Percentiles rank a stretch among this genome's conserved stretches.
phyloP scores from a whole-genome alignment of 2,888 invertebrate species.

The Drosophila emarginata region DNA sequence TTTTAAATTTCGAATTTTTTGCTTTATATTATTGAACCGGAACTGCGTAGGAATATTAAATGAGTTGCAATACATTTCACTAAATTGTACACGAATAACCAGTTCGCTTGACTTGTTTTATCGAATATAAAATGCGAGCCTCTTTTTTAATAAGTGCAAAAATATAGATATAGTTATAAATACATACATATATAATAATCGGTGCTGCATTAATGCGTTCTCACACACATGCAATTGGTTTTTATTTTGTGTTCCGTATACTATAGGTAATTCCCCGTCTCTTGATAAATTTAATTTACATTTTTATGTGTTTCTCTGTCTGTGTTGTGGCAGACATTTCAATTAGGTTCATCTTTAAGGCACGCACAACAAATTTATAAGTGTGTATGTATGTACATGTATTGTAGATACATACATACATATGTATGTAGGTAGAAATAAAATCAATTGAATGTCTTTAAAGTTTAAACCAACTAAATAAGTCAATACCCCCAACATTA shows the following conservation, averaged over 20 bases:
- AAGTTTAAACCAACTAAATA: constrained; percentile 27
- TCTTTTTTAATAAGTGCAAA: background rate
- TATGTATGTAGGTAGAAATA: background rate
- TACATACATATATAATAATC: background rate
- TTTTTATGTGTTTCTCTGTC: background rate
- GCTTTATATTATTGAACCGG: background rate
- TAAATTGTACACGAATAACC: background rate
- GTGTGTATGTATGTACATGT: too few species aligned
- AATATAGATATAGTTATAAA: background rate
- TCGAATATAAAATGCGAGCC: background rate
- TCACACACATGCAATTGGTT: background rate
- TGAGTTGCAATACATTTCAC: background rate
- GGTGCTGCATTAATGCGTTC: background rate
- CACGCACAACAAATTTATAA: constrained; percentile 45
- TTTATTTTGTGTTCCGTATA: background rate
- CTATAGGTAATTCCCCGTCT: background rate
- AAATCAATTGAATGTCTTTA: background rate
- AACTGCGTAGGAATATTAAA: background rate
- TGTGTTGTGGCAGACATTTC: background rate
- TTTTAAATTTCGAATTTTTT: too few species aligned
- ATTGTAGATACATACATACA: too few species aligned
- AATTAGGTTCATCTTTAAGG: constrained; percentile 10
- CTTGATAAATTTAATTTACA: background rate
- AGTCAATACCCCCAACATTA: constrained; percentile 36
- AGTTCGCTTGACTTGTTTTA: background rate